These are phyloP conservation scores for Tamandua tetradactyla DNA, from an alignment of 2,797 vertebrate species.

Conservation along the genomic window DNA sequence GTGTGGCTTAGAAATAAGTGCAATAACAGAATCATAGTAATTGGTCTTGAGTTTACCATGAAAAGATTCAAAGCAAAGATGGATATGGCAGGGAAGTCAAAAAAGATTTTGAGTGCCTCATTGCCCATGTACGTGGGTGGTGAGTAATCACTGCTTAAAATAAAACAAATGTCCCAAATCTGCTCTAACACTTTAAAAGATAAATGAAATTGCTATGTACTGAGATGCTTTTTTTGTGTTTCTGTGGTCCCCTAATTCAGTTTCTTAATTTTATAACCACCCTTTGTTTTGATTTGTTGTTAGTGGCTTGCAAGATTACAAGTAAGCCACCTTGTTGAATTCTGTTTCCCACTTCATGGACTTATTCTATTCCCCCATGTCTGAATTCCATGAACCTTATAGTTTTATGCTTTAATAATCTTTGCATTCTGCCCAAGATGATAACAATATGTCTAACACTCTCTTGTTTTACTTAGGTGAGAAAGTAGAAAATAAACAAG, in stretches of 20 bases:
- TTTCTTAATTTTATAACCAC: background rate
- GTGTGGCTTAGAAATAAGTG: background rate
- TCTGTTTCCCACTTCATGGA: background rate
- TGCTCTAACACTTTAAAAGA: background rate
- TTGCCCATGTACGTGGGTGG: background rate
- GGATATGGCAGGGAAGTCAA: background rate
- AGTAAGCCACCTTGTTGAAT: background rate
- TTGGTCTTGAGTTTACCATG: background rate
- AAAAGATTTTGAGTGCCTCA: background rate
- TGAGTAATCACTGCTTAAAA: background rate
- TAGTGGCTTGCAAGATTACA: background rate
- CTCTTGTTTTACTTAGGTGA: constrained; percentile 88
- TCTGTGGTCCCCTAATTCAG: background rate
- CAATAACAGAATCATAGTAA: too few species aligned
- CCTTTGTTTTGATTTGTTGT: background rate
- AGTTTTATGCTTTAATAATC: background rate
- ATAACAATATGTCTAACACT: rapidly evolving
- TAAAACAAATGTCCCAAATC: background rate
- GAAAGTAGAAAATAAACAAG: constrained; percentile 97
- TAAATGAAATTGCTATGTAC: background rate
- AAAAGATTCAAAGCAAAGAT: background rate
- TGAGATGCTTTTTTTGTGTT: background rate
- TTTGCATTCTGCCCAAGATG: background rate
- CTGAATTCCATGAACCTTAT: background rate
- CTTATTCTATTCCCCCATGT: background rate